Base-by-base conservation (phyloP, 2,888 invertebrate species). In the Caenorhabditis sp. region DNA sequence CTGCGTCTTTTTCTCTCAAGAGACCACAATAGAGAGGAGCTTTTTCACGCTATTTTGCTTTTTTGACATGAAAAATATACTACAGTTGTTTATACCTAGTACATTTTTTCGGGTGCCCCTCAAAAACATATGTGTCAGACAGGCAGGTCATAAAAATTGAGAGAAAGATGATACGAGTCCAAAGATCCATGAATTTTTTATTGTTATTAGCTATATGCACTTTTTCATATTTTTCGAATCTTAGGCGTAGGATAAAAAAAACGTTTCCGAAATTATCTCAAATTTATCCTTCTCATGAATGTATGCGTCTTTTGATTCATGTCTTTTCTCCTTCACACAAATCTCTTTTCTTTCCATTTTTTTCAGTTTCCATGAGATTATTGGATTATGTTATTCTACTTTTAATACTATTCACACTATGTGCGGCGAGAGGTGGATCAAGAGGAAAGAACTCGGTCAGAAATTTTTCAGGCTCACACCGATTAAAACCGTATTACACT, bases 401-500 rank as follows among this genome's bases (percentile, higher is more conserved):
- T 2, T 14, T 49, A 1, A 21, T 61, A 2, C 2, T 64, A 10
- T 49, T 57, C 59, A 55, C 63, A 49, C 59, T 59, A 23, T 36
- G 55, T 17, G 43, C 2, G 24, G 69, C 70, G n/a, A 69, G 57
- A 36, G 58, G 26, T 12, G 58, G 66, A 17, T 55, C 63, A 12
- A 53, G 71, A 27, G 67, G 61, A 10, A 36, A 37, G 6, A 37
- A 19, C 4, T 43, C 37, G 19, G 14, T 37, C 5, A 36, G 36
- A 43, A 43, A 2, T 36, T 23, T 10, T 19, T 36, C 58, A 26
- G 58, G 23, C 36, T 8, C 8, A 21, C 60, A 24, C 60, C 72
- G 66, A 21, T 66, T 62, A 21, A 71, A 71, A 50, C 66, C 70
- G 50, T 67, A 54, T 53, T 72, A 59, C 54, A 72, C 72, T 31